Percentiles rank a stretch among this genome's conserved stretches.
These are phyloP conservation scores for Pandion haliaetus DNA, from an alignment of 2,113 vertebrate genomes.

Conservation along the genomic window DNA sequence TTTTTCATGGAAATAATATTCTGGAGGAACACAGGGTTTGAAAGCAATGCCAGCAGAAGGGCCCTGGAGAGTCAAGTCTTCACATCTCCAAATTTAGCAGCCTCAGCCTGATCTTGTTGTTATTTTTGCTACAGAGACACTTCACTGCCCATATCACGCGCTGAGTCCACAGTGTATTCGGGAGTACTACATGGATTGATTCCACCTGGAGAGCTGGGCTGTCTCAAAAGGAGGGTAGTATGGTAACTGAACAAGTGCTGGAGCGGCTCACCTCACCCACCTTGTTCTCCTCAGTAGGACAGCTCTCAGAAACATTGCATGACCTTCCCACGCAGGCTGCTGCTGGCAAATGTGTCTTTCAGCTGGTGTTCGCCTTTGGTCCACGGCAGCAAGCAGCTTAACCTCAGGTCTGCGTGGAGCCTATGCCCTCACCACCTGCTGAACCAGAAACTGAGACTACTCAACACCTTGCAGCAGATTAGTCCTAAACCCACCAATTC, in stretches of 20 bases:
- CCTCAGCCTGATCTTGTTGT: neutral
- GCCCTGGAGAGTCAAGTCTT: neutral
- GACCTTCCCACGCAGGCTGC: neutral
- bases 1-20: neutral
- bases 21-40: neutral
- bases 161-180: neutral
- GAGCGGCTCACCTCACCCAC: neutral
- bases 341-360: neutral
- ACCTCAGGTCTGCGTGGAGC: rapidly evolving
- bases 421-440: neutral
- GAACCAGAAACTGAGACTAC: neutral
- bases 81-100: neutral
- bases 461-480: neutral
- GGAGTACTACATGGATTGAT: neutral
- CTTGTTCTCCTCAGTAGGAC: rapidly evolving
- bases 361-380: neutral
- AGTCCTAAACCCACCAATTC: neutral
- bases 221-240: neutral
- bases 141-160: neutral
- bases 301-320: neutral
- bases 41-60: neutral
- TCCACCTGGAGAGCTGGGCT: neutral
- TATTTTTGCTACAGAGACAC: neutral
- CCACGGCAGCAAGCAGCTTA: neutral
- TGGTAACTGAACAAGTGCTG: neutral